phyloP scores from a whole-genome alignment of 2,797 vertebrate genomes.

The Phataginus tricuspis region DNA sequence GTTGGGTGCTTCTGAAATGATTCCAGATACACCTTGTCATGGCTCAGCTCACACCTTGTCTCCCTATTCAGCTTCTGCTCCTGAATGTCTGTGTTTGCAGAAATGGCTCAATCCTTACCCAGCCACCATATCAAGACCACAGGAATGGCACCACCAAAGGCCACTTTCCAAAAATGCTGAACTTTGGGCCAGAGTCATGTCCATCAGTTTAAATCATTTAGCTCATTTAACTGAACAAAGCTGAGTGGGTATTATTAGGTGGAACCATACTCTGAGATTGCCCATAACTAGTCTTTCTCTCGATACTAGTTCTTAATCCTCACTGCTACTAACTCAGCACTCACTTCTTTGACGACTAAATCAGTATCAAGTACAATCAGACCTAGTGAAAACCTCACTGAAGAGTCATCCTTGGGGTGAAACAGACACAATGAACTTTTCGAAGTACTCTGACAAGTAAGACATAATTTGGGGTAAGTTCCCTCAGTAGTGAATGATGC shows the following conservation, averaged over 20 bases:
- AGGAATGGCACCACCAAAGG: rapidly evolving
- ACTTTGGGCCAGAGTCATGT: neutral
- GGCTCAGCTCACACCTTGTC: neutral
- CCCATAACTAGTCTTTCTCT: neutral
- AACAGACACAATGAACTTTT: neutral
- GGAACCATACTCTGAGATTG: neutral
- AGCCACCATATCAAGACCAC: neutral
- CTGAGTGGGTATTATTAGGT: too few relatives aligned
- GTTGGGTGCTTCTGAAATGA: neutral
- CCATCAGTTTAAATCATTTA: neutral
- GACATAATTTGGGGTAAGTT: neutral
- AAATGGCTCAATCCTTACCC: neutral
- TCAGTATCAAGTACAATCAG: neutral
- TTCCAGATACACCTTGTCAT: neutral
- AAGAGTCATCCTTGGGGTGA: neutral
- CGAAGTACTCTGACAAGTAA: neutral
- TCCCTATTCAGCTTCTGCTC: neutral
- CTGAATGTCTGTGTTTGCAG: neutral
- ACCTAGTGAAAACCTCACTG: neutral
- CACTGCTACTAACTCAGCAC: neutral
- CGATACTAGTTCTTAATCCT: neutral
- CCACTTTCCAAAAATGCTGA: rapidly evolving
- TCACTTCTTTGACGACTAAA: neutral
- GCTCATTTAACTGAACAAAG: neutral
- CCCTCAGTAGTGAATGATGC: neutral